Conservation (phyloP, 30 jellyfish, hydroid and myxozoan genomes). For the Pseudorhiza aurosa region DNA sequence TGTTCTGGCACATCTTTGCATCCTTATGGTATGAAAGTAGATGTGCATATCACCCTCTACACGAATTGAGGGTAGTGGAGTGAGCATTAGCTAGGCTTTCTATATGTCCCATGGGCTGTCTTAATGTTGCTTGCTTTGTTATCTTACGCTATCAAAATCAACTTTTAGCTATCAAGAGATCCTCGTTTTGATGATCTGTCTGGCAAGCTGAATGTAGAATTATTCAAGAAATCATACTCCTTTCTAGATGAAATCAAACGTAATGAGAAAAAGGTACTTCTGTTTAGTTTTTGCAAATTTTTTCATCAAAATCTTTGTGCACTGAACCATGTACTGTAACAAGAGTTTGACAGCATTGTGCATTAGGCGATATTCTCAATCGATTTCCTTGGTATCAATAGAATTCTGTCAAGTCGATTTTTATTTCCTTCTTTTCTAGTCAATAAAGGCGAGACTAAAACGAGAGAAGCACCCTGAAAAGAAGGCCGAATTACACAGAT, state of each 20-base stretch:
- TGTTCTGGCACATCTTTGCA: too few relatives aligned
- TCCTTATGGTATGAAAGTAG: background rate
- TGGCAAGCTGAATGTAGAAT: constrained; percentile 77
- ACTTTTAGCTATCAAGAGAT: constrained; percentile 75
- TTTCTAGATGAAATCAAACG: constrained; percentile 67
- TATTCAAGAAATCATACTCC: constrained; percentile 86
- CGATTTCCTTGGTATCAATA: too few relatives aligned
- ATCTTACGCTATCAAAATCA: too few relatives aligned
- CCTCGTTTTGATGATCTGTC: constrained; percentile 98
- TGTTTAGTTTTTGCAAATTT: background rate
- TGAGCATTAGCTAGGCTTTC: too few relatives aligned
- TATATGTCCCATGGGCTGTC: too few relatives aligned
- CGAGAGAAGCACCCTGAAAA: constrained; percentile 61
- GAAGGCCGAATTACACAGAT: constrained; percentile 67
- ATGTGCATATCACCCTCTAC: background rate
- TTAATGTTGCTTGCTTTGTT: too few relatives aligned
- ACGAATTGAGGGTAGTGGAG: background rate
- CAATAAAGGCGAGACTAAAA: constrained; percentile 46
- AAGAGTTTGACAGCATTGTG: too few relatives aligned
- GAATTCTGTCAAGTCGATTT: background rate
- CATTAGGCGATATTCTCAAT: too few relatives aligned
- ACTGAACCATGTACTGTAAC: too few relatives aligned
- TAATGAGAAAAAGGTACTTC: constrained; percentile 71
- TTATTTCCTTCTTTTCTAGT: background rate
- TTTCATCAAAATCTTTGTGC: too few relatives aligned